These are phyloP conservation scores for Phaetusa simplex DNA, from an alignment of 2,113 vertebrate species.

Conservation along the genomic window DNA sequence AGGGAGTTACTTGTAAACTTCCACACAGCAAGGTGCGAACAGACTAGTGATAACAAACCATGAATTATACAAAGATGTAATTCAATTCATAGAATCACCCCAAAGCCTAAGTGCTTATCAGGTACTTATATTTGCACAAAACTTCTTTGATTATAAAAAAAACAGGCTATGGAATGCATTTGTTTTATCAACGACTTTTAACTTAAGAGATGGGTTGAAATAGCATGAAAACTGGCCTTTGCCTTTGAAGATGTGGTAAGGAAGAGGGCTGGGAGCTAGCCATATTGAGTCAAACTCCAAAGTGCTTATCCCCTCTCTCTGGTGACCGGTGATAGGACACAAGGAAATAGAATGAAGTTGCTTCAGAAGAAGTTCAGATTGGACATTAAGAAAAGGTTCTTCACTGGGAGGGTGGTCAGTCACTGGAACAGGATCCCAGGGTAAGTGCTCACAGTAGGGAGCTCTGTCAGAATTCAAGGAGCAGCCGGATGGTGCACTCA, in stretches of 20 bases:
- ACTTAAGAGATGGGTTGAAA: not conserved
- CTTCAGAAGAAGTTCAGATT: rapidly evolving
- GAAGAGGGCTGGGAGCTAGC: not conserved
- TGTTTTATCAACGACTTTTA: not conserved
- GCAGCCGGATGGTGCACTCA: rapidly evolving
- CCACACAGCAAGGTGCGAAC: not conserved
- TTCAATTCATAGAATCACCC: not conserved
- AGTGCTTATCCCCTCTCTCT: not conserved
- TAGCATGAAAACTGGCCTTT: not conserved
- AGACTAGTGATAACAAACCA: not conserved
- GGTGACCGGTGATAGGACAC: not conserved
- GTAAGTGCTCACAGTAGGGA: not conserved
- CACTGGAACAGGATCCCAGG: not conserved
- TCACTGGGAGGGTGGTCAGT: rapidly evolving
- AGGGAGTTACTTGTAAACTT: slow-evolving; percentile 19
- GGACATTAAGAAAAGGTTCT: not conserved
- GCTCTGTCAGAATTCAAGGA: not conserved
- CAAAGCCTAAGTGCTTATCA: not conserved
- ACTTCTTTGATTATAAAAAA: not conserved
- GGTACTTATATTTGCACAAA: not conserved
- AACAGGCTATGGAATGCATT: not conserved
- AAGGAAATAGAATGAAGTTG: not conserved
- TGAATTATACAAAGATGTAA: not conserved
- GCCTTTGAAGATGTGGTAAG: not conserved
- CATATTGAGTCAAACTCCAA: not conserved